Evolutionary conservation across 2,113 vertebrate genomes (phyloP).

Genomic region (Nothoprocta perdicaria): DNA sequence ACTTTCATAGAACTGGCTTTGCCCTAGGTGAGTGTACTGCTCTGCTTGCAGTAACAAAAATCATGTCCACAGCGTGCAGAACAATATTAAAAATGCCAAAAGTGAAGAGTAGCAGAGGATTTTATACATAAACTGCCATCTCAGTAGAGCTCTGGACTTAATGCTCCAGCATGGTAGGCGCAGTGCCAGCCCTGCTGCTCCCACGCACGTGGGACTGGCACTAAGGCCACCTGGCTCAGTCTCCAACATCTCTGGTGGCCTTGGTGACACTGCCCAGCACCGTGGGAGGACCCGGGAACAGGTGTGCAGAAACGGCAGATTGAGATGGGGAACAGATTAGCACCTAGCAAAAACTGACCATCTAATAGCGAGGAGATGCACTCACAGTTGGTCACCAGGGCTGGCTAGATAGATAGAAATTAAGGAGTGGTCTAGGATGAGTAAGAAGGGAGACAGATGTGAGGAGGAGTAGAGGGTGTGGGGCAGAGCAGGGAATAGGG

Average conservation of each 20-base stretch:
- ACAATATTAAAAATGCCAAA: neutral
- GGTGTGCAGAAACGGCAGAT: rapidly evolving
- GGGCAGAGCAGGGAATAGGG: neutral
- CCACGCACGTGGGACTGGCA: neutral
- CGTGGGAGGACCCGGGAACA: neutral
- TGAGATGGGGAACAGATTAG: neutral
- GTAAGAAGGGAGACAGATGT: neutral
- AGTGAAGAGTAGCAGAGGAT: neutral
- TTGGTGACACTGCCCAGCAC: neutral
- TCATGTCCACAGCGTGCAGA: neutral
- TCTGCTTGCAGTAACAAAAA: neutral
- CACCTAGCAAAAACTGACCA: neutral
- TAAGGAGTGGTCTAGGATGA: neutral
- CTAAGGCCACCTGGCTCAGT: neutral
- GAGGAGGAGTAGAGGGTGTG: neutral
- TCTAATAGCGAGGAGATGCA: neutral
- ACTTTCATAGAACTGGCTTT: neutral
- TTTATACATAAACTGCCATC: neutral
- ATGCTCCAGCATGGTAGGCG: neutral
- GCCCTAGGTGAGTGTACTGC: neutral
- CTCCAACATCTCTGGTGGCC: rapidly evolving
- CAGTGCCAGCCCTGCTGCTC: rapidly evolving
- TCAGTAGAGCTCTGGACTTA: neutral
- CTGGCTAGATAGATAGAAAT: neutral
- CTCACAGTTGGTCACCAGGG: neutral